Evolutionary conservation across 2,113 vertebrate genomes (phyloP), one percentile per base, ranked within the genome.

Genomic region (Onychorhynchus coronatus): DNA sequence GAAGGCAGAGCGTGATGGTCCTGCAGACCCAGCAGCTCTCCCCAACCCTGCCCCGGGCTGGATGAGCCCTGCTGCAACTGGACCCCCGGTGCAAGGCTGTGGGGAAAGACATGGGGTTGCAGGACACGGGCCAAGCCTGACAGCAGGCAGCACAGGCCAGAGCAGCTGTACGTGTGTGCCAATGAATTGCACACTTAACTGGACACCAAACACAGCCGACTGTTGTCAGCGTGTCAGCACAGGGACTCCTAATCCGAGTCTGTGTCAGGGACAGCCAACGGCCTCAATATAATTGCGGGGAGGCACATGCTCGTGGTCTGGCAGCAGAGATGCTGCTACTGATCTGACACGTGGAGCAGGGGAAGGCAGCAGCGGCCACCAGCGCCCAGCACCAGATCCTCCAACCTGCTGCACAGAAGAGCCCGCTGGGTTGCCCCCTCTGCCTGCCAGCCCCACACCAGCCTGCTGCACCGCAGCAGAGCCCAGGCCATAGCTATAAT

Each of bases 191-290:
- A 55, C 95, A 90, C 95, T 97, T 56, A 95, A 67, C 86, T 50
- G 68, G 93, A 89, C 94, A 88, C 39, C 2, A 14, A 90, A 39
- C 85, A 88, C 85, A 83, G 85, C 50, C 30, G 15, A 89, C 88
- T 89, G 58, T 17, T 94, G 97, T 95, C 97, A 97, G 93, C 22
- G 0, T 80, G 95, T 97, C 97, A 97, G 84, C 58, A 41, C 15
- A 0, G 80, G 93, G 42, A 73, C 85, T 96, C 92, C 96, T 97
- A 88, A 97, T 96, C 85, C 12, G 5, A 94, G 83, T 18, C 85
- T 47, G 90, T 97, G 97, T 95, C 85, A 47, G 91, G 96, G 93
- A 97, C 91, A 30, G 91, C 93, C 91, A 88, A 20, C 46, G 0
- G 93, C 94, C 96, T 75, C 85, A 63, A 37, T 31, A 18, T 46